phyloP scores from a whole-genome alignment of 53 echinoderm and acorn worm genomes.

The Antedon mediterranea region DNA sequence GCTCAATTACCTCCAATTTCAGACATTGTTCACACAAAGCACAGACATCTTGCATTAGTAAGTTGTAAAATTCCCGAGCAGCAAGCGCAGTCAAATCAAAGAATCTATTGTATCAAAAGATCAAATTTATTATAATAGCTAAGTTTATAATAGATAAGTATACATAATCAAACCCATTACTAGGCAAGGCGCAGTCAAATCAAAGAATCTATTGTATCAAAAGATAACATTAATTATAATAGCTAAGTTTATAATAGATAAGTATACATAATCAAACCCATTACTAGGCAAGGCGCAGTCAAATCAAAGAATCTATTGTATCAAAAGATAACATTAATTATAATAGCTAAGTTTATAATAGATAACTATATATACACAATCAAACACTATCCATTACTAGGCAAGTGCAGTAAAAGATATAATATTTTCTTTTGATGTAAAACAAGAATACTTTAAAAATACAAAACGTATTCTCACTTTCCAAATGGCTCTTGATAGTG shows the following conservation, averaged over 20 bases:
- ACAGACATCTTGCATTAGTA: not conserved
- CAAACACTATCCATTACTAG: too few relatives aligned
- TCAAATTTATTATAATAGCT: too few relatives aligned
- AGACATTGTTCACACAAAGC: not conserved
- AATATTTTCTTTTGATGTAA: too few relatives aligned
- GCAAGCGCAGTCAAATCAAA: not conserved
- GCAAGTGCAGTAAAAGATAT: too few relatives aligned
- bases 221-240: not conserved
- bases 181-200: not conserved
- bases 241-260: too few relatives aligned
- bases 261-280: too few relatives aligned
- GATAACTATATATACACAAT: too few relatives aligned
- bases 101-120: not conserved
- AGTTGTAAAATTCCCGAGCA: slow-evolving; percentile 1
- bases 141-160: too few relatives aligned
- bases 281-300: too few relatives aligned
- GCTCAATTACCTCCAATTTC: not conserved
- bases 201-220: not conserved
- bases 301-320: not conserved
- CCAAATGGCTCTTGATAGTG: slow-evolving; percentile 30
- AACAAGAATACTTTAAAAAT: not conserved
- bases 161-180: too few relatives aligned
- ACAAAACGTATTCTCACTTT: slow-evolving; percentile 4
- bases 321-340: not conserved
- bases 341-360: too few relatives aligned